Percentiles rank a stretch among this genome's conserved stretches.
phyloP scores from a whole-genome alignment of 1,140 invertebrate species.

The Andricus grossulariae region DNA sequence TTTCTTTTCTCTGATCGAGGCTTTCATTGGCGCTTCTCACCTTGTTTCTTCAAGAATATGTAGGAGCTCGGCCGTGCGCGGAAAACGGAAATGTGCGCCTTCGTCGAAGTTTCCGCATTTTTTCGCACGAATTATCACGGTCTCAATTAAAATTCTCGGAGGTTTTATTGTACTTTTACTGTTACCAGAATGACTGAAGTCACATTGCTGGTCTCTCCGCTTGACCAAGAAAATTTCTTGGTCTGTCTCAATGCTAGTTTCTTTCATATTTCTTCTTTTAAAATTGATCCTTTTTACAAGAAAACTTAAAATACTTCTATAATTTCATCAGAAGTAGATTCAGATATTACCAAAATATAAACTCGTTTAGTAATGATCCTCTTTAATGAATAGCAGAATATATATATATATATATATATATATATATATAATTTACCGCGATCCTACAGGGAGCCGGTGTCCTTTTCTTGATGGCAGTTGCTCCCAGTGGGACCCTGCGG shows the following conservation, averaged over 20 bases:
- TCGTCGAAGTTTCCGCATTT: constrained; percentile 50
- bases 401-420: no score
- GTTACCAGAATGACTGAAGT: constrained; percentile 5
- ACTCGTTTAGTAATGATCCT: no score
- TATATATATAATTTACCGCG: no score
- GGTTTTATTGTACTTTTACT: constrained; percentile 56
- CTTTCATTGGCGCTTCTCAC: neutral
- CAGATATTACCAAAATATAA: no score
- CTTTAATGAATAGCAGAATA: no score
- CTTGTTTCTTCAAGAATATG: constrained; percentile 38
- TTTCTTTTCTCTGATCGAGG: constrained; percentile 18
- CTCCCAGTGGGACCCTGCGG: no score
- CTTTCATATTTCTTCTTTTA: neutral
- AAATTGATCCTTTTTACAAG: neutral
- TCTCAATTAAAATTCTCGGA: constrained; percentile 69
- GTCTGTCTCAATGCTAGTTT: constrained; percentile 36
- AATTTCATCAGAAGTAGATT: no score
- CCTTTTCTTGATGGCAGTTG: no score
- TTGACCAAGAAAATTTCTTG: constrained; percentile 47
- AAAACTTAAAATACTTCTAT: neutral
- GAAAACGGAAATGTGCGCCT: constrained; percentile 52
- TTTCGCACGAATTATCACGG: constrained; percentile 58
- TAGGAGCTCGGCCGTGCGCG: constrained; percentile 43
- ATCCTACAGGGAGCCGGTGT: no score
- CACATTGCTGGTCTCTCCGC: constrained; percentile 36